Evolutionary conservation across 2,113 vertebrate genomes (phyloP).

Genomic region (Pseudorasbora parva): DNA sequence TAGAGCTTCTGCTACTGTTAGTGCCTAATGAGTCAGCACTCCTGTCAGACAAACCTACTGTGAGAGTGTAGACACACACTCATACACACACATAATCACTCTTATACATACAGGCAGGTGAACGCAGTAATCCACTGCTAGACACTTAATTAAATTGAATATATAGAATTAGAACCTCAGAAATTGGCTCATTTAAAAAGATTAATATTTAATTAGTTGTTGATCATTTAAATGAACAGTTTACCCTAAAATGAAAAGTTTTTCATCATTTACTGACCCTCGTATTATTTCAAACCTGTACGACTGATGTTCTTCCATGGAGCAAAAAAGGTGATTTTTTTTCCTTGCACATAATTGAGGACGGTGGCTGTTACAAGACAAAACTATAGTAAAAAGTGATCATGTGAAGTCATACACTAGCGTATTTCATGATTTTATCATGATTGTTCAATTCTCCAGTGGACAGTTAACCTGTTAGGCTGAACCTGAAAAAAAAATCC

Average conservation of each 20-base stretch:
- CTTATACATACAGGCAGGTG: neutral
- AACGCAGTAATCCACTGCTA: neutral
- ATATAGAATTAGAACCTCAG: neutral
- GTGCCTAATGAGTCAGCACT: conserved; percentile 59
- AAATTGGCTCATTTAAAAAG: neutral
- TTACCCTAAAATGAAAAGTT: neutral
- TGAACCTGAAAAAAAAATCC: too few relatives aligned
- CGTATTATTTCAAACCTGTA: neutral
- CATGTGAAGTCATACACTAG: neutral
- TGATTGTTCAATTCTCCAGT: neutral
- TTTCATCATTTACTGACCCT: neutral
- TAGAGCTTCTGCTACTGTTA: conserved; percentile 44
- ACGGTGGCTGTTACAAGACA: neutral
- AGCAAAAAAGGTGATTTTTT: neutral
- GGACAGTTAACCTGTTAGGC: neutral
- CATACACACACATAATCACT: conserved; percentile 8
- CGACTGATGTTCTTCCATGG: neutral
- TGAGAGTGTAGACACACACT: neutral
- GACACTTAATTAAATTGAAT: neutral
- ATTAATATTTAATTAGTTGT: neutral
- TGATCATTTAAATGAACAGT: neutral
- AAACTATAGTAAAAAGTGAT: neutral
- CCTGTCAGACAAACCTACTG: conserved; percentile 46
- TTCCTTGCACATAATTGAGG: neutral
- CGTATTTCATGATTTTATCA: neutral